Percentiles rank a stretch among this genome's conserved stretches.
Evolutionary conservation across 2,888 invertebrate species (phyloP).

Genomic region (Catocala nupta): DNA sequence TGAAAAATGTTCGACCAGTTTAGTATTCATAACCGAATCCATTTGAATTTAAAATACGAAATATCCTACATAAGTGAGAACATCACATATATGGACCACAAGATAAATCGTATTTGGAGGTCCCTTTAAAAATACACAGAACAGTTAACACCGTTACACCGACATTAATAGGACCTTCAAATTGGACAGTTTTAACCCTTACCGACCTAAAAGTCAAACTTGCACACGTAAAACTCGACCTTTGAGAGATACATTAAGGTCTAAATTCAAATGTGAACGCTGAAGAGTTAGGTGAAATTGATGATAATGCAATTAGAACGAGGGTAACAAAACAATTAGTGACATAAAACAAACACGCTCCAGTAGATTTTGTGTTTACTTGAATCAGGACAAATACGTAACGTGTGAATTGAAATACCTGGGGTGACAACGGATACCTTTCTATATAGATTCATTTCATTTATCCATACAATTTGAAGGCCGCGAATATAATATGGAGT

Average conservation of each 20-base stretch:
- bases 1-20: slow-evolving; percentile 9
- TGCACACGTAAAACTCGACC: slow-evolving; percentile 4
- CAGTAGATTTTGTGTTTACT: slow-evolving; percentile 16
- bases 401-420: slow-evolving; percentile 1
- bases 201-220: not conserved
- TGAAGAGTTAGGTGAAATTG: not conserved
- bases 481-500: no score
- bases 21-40: not conserved
- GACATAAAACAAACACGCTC: slow-evolving; percentile 12
- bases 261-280: not conserved
- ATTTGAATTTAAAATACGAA: slow-evolving; percentile 16
- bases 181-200: not conserved
- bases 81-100: slow-evolving; percentile 2
- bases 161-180: slow-evolving; percentile 14
- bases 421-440: not conserved
- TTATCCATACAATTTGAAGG: no score
- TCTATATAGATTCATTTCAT: not conserved
- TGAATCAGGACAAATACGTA: slow-evolving; percentile 14
- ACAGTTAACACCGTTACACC: slow-evolving; percentile 20
- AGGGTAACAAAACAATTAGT: slow-evolving; percentile 29
- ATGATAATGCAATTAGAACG: slow-evolving; percentile 1
- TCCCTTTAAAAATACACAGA: slow-evolving; percentile 24
- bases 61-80: slow-evolving; percentile 5
- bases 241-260: not conserved
- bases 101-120: slow-evolving; percentile 12